Evolutionary conservation across 2,888 invertebrate genomes (phyloP), one percentile per base, ranked within the genome.

Genomic region (Drosophila tanythrix): DNA sequence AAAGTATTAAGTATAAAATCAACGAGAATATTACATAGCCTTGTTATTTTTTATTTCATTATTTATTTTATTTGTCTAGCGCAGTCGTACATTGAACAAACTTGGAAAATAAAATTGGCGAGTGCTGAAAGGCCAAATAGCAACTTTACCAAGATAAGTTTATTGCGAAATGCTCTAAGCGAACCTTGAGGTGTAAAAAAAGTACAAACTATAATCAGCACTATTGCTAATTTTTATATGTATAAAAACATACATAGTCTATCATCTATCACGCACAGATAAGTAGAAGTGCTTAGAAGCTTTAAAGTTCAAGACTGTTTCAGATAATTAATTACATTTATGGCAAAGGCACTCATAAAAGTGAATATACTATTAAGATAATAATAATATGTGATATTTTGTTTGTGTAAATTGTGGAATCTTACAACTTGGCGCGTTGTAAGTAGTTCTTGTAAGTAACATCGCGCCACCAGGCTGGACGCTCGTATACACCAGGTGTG

Each of bases 401-500:
- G 25, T 31, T 35, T 13, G n/a, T 4, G 35, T 56, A 21, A 5
- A 21, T 21, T 29, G n/a, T 36, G 29, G 5, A 40, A 25, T 31
- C 51, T 83, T 90, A 93, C 72, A 93, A 69, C 72, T 93, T 93
- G 5, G 92, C 76, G 38, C 89, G 91, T 18, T 87, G 72, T 36
- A 92, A 72, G 64, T 91, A 92, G n/a, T 91, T 90, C 70, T 91
- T 92, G 88, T 94, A 93, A 5, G 95, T 94, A 7, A 96, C 95
- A 84, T 96, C 96, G 40, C 94, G 93, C 97, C 97, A 97, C 97
- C 97, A 97, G 18, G 92, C 84, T 0, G 97, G 96, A n/a, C 96
- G 94, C 63, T 95, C 94, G 90, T 96, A 93, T 0, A 95, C 94
- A 15, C 95, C 95, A 0, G 96, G 95, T 77, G 95, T 94, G 50